Percentiles rank a stretch among this genome's conserved stretches.
Evolutionary conservation across 37 sponge, comb jelly and placozoan genomes (phyloP).

Genomic region (Geodia barretti): DNA sequence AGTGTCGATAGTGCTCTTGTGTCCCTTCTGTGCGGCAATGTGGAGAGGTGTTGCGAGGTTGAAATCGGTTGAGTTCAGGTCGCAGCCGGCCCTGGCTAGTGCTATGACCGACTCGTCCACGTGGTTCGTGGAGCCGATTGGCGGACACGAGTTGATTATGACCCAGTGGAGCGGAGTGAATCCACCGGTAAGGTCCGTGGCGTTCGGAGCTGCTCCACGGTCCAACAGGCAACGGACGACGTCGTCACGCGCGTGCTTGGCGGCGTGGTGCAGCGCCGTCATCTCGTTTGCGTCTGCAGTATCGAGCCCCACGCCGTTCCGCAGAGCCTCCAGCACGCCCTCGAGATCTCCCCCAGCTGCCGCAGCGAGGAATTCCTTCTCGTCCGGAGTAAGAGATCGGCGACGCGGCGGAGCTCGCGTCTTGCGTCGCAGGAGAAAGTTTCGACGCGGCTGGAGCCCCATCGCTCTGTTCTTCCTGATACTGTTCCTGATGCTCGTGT

Average conservation of each 20-base stretch:
- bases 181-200: constrained; percentile 62
- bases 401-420: not conserved
- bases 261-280: constrained; percentile 71
- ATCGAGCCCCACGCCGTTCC: constrained; percentile 46
- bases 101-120: constrained; percentile 43
- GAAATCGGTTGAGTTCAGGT: constrained; percentile 54
- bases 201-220: constrained; percentile 50
- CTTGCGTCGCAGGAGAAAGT: not conserved
- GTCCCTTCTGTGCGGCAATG: constrained; percentile 62
- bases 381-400: not conserved
- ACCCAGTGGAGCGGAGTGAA: constrained; percentile 72
- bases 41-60: constrained; percentile 69
- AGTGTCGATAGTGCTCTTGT: constrained; percentile 33
- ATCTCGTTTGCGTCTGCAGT: constrained; percentile 49
- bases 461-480: not conserved
- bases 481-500: not conserved
- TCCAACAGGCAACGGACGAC: constrained; percentile 41
- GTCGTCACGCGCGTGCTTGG: constrained; percentile 61
- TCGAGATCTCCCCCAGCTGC: constrained; percentile 59
- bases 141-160: constrained; percentile 50
- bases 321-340: constrained; percentile 16
- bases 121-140: constrained; percentile 20
- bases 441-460: not conserved
- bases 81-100: constrained; percentile 46
- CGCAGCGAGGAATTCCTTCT: constrained; percentile 25